These are phyloP conservation scores for Pteronura brasiliensis DNA, from an alignment of 2,113 vertebrate species.

Conservation along the genomic window DNA sequence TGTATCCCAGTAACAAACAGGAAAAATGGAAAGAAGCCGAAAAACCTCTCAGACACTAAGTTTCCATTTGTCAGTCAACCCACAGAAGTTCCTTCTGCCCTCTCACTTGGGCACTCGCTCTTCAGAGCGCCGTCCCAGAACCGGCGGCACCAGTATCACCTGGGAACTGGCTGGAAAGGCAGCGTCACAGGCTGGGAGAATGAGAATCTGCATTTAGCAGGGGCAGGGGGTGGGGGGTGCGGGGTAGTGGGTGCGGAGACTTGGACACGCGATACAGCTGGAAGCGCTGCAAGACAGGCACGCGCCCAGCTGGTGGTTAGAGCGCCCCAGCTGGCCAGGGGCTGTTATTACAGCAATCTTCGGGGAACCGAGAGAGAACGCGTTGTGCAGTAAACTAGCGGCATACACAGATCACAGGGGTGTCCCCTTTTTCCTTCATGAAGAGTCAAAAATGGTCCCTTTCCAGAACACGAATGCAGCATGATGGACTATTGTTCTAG, in stretches of 20 bases:
- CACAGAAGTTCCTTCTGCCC: background rate
- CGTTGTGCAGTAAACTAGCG: fast-evolving
- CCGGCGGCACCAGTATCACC: fast-evolving
- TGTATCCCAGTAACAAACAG: background rate
- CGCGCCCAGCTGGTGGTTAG: background rate
- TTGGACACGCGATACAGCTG: fast-evolving
- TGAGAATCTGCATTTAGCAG: background rate
- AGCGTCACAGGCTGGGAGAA: background rate
- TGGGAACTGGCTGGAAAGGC: background rate
- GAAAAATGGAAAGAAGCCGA: background rate
- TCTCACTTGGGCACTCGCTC: background rate
- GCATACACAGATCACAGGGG: fast-evolving
- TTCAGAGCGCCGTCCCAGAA: background rate
- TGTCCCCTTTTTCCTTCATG: background rate
- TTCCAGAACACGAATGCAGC: background rate
- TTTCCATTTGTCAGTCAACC: background rate
- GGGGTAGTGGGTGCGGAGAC: no score
- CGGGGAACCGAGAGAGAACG: background rate
- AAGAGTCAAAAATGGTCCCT: background rate
- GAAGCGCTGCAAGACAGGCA: background rate
- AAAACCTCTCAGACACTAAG: background rate
- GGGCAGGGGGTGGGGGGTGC: no score
- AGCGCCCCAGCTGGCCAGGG: background rate
- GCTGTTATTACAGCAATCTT: background rate
- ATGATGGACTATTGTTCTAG: background rate